phyloP scores from a whole-genome alignment of 2,888 invertebrate species.

The Cheilosia pagana region DNA sequence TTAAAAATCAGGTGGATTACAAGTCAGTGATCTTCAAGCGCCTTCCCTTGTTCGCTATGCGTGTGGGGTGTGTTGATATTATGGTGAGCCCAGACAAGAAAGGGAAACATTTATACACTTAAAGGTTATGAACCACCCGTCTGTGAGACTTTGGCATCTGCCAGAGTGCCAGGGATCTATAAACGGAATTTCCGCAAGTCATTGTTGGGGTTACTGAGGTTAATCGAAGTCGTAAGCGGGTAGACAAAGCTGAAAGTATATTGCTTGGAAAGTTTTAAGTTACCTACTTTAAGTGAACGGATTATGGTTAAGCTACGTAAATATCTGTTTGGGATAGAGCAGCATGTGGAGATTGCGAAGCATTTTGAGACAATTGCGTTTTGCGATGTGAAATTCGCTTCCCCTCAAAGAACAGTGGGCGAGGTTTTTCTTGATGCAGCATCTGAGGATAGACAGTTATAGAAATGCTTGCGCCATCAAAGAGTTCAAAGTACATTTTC shows the following conservation, averaged over 20 bases:
- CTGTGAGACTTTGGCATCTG: conserved; percentile 5
- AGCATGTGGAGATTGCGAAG: too few relatives aligned
- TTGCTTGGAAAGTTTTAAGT: conserved; percentile 2
- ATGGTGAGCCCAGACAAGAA: conserved; percentile 1
- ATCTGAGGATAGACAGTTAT: too few relatives aligned
- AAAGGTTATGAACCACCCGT: neutral
- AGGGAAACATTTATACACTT: conserved; percentile 1
- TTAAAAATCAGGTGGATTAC: neutral
- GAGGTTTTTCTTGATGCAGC: too few relatives aligned
- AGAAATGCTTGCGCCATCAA: too few relatives aligned
- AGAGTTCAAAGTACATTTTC: too few relatives aligned
- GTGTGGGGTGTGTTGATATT: neutral
- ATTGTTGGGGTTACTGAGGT: conserved; percentile 6
- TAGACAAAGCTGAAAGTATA: neutral
- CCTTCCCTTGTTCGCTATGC: neutral
- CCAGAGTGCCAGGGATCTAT: neutral
- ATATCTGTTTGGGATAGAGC: too few relatives aligned
- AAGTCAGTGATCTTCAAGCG: neutral
- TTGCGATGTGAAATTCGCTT: too few relatives aligned
- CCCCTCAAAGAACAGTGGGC: too few relatives aligned
- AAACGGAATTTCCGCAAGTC: conserved; percentile 22
- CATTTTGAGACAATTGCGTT: too few relatives aligned
- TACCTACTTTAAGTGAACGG: neutral
- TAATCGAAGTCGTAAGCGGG: neutral
- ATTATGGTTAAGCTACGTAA: neutral